Evolutionary conservation across 37 sponge, comb jelly and placozoan genomes (phyloP).

Genomic region (Haliclona indistincta): DNA sequence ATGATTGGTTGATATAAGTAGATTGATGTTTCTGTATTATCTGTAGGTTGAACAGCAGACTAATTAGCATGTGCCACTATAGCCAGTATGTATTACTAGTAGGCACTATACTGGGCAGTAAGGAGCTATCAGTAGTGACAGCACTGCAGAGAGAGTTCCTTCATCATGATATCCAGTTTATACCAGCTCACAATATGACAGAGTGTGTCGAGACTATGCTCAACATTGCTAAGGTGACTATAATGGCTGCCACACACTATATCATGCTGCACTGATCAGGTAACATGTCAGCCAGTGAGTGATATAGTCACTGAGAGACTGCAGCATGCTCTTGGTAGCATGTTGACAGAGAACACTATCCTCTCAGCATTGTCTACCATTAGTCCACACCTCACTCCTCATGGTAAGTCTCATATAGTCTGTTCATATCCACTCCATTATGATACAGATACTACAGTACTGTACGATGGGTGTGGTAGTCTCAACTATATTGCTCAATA

Average conservation of each 20-base stretch:
- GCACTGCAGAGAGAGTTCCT: background rate
- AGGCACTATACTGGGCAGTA: background rate
- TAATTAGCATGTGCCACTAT: too few species aligned
- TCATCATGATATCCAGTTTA: background rate
- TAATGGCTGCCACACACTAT: background rate
- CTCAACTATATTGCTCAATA: background rate
- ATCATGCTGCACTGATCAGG: background rate
- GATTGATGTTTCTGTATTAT: too few species aligned
- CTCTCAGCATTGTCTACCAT: too few species aligned
- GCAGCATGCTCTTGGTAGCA: background rate
- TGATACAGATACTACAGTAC: background rate
- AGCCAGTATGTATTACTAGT: conserved; percentile 9
- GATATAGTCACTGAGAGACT: background rate
- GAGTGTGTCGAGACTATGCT: background rate
- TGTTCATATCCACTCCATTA: too few species aligned
- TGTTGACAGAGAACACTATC: background rate
- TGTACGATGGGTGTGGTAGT: conserved; percentile 3
- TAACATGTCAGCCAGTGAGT: background rate
- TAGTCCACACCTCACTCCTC: too few species aligned
- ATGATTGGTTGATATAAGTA: too few species aligned
- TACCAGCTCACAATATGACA: background rate
- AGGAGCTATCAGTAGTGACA: background rate
- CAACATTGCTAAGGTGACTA: background rate
- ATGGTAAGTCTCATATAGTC: too few species aligned
- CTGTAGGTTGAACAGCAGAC: too few species aligned